phyloP scores from a whole-genome alignment of 2,797 vertebrate species.

The Pseudochromis fuscus region DNA sequence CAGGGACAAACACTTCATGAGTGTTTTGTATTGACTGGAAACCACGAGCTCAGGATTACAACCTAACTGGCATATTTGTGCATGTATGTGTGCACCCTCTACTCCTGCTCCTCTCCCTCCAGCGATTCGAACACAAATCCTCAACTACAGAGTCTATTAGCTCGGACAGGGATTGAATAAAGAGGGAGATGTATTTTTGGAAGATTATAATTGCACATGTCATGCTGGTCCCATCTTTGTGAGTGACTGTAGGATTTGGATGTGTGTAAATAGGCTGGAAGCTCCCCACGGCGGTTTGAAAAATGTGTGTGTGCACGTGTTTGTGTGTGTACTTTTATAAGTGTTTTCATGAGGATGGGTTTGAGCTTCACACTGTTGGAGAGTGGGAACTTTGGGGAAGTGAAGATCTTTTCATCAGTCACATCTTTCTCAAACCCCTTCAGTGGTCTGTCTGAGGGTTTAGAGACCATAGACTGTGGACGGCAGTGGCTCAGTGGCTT shows the following conservation, averaged over 20 bases:
- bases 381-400: too few relatives aligned
- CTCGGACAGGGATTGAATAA: slow-evolving; percentile 50
- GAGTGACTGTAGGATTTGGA: slow-evolving; percentile 49
- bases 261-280: slow-evolving; percentile 31
- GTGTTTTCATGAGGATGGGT: too few relatives aligned
- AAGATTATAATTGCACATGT: slow-evolving; percentile 74
- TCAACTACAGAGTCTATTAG: slow-evolving; percentile 60
- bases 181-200: slow-evolving; percentile 71
- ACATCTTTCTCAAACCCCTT: too few relatives aligned
- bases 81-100: slow-evolving; percentile 14
- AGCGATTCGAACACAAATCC: slow-evolving; percentile 59
- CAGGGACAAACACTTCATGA: background rate
- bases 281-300: slow-evolving; percentile 16
- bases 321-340: too few relatives aligned
- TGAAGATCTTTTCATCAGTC: too few relatives aligned
- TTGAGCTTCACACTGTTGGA: too few relatives aligned
- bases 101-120: slow-evolving; percentile 35
- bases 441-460: too few relatives aligned
- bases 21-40: slow-evolving; percentile 5
- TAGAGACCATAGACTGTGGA: too few relatives aligned
- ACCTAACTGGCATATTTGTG: slow-evolving; percentile 19
- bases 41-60: slow-evolving; percentile 32
- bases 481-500: too few relatives aligned
- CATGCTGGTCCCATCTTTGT: slow-evolving; percentile 61
- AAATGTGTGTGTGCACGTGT: slow-evolving; percentile 4